Conservation (phyloP, 2,888 invertebrate genomes). For the Malachius bipustulatus region DNA sequence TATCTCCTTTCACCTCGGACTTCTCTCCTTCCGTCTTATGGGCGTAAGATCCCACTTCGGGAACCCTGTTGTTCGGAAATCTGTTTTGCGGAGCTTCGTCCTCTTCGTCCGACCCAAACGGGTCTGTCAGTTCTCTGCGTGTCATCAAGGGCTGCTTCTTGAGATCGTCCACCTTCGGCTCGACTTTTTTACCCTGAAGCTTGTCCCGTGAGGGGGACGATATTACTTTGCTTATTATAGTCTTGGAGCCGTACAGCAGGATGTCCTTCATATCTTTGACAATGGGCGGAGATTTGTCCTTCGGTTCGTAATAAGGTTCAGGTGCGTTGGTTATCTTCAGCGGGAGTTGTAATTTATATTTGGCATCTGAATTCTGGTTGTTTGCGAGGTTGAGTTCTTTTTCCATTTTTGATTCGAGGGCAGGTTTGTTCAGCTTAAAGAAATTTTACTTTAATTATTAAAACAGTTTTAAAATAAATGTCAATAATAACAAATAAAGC, state of each 20-base stretch:
- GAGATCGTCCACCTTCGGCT: constrained; percentile 24
- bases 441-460: too few species aligned
- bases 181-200: constrained; percentile 45
- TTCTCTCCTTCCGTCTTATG: constrained; percentile 15
- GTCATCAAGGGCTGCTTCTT: constrained; percentile 56
- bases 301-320: constrained; percentile 17
- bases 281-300: constrained; percentile 45
- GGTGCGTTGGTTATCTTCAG: constrained; percentile 31
- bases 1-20: constrained; percentile 25
- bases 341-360: constrained; percentile 30
- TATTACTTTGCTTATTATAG: constrained; percentile 56
- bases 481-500: too few species aligned
- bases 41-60: constrained; percentile 23
- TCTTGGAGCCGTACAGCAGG: constrained; percentile 54
- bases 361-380: constrained; percentile 22
- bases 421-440: too few species aligned
- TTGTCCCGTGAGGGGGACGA: constrained; percentile 64
- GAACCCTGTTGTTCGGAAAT: constrained; percentile 18
- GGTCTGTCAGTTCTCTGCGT: constrained; percentile 72
- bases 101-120: constrained; percentile 83
- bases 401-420: constrained; percentile 19
- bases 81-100: constrained; percentile 43
- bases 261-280: constrained; percentile 62
- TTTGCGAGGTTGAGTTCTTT: constrained; percentile 26
- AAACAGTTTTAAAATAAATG: too few species aligned